These are phyloP conservation scores for Diabrotica undecimpunctata DNA, from an alignment of 1,140 invertebrate genomes.

Conservation along the genomic window DNA sequence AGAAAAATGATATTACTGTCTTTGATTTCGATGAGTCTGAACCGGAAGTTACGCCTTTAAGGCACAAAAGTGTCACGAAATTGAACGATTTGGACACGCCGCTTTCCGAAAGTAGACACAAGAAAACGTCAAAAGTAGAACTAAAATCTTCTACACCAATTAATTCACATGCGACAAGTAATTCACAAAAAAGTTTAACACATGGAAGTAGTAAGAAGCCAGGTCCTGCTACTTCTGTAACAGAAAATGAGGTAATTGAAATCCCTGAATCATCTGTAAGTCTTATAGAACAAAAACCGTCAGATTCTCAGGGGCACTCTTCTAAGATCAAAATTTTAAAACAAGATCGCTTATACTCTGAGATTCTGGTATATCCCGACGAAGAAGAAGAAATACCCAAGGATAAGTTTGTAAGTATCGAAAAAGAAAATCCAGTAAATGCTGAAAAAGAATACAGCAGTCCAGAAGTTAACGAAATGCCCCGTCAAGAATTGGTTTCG, in stretches of 20 bases:
- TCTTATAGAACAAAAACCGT: too few relatives aligned
- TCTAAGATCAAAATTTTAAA: background rate
- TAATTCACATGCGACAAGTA: too few relatives aligned
- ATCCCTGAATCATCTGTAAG: background rate
- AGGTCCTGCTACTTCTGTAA: background rate
- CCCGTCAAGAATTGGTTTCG: background rate
- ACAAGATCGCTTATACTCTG: background rate
- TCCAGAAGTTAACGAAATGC: background rate
- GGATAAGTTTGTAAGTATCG: background rate
- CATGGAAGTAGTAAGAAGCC: background rate
- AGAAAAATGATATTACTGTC: conserved; percentile 11
- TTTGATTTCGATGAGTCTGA: conserved; percentile 19
- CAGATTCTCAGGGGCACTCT: background rate
- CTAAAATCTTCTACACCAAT: too few relatives aligned
- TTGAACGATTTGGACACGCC: background rate
- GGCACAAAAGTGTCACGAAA: background rate
- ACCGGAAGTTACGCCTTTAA: conserved; percentile 1
- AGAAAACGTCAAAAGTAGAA: too few relatives aligned
- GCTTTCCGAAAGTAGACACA: too few relatives aligned
- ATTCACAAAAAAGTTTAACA: background rate
- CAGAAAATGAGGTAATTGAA: background rate
- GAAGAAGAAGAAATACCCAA: background rate
- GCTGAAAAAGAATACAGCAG: background rate
- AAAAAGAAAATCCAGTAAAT: background rate
- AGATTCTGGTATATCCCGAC: background rate